phyloP scores from a whole-genome alignment of 1,140 invertebrate species.

The Drosophila ambigua region DNA sequence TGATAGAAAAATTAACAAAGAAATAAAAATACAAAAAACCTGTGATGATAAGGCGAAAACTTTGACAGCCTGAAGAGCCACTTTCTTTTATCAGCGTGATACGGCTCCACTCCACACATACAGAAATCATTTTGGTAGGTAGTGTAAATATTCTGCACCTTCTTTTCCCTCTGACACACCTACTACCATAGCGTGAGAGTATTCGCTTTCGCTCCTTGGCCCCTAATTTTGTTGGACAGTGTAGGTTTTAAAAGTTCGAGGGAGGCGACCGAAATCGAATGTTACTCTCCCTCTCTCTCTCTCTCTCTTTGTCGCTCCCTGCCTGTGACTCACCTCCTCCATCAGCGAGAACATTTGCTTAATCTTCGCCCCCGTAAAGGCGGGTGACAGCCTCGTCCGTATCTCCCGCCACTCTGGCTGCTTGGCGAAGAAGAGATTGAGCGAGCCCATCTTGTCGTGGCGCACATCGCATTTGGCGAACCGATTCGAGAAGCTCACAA shows the following conservation, averaged over 20 bases:
- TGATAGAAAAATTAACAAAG: no score
- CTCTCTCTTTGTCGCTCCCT: no score
- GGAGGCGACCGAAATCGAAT: neutral
- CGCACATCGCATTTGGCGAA: slow-evolving; percentile 69
- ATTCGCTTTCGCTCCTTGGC: no score
- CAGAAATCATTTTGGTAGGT: no score
- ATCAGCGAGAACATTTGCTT: slow-evolving; percentile 86
- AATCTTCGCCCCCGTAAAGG: slow-evolving; percentile 85
- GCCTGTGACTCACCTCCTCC: slow-evolving; percentile 73
- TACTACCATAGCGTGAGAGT: no score
- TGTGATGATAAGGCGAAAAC: no score
- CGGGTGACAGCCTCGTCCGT: slow-evolving; percentile 85
- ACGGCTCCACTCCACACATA: no score
- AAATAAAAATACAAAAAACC: no score
- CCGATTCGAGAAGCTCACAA: slow-evolving; percentile 82
- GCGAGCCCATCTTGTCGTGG: slow-evolving; percentile 73
- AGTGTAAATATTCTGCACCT: no score
- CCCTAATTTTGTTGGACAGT: slow-evolving; percentile 19
- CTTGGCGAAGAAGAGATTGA: slow-evolving; percentile 76
- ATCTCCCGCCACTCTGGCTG: slow-evolving; percentile 85
- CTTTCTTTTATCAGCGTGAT: no score
- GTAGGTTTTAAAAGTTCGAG: slow-evolving; percentile 5
- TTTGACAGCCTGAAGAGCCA: no score
- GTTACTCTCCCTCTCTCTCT: neutral
- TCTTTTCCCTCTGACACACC: no score